These are phyloP conservation scores for Sabatieria punctata DNA, from an alignment of 2,888 invertebrate species.

Conservation along the genomic window DNA sequence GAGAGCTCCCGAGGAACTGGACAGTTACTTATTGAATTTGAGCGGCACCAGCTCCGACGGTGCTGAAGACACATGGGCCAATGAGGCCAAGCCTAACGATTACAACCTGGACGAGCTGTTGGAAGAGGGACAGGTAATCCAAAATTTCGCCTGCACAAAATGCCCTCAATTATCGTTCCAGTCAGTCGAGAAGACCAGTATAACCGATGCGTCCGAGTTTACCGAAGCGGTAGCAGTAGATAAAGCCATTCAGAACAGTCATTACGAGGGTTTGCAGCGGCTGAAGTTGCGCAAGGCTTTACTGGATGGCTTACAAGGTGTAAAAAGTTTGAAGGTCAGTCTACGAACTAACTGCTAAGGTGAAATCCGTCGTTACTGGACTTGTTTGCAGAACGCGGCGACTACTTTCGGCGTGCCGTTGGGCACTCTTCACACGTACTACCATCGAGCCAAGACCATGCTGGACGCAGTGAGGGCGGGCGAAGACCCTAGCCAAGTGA, in stretches of 20 bases:
- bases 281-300: not conserved
- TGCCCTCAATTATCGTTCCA: too few species aligned
- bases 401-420: not conserved
- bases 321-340: not conserved
- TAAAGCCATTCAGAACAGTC: not conserved
- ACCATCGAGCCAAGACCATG: conserved; percentile 1
- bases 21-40: too few species aligned
- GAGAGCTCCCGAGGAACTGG: too few species aligned
- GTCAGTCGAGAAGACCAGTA: too few species aligned
- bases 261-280: not conserved
- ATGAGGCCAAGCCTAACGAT: too few species aligned
- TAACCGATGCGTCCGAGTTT: not conserved
- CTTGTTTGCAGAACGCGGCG: conserved; percentile 3
- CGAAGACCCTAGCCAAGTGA: not conserved
- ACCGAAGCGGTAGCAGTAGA: not conserved
- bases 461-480: not conserved
- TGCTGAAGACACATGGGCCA: too few species aligned
- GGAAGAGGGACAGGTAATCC: too few species aligned
- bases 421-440: conserved; percentile 7
- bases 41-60: too few species aligned
- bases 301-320: not conserved
- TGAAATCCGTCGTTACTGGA: not conserved
- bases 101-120: too few species aligned
- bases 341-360: not conserved
- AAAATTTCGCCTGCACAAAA: too few species aligned